Evolutionary conservation across 53 echinoderm and acorn worm species (phyloP), one percentile per base, ranked within the genome.

Genomic region (Apostichopus leukothele): DNA sequence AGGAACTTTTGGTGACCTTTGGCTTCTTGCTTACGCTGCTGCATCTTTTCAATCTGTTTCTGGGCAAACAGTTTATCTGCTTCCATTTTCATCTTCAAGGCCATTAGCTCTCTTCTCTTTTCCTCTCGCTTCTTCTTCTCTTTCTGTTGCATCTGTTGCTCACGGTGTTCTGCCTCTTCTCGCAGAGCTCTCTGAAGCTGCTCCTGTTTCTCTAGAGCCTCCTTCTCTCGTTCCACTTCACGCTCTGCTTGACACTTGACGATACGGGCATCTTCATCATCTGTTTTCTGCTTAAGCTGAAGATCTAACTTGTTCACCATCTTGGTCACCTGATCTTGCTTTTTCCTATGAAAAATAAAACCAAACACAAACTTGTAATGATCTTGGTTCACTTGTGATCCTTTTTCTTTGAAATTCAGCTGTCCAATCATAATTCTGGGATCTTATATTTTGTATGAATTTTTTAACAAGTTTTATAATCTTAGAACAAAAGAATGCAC

Each of bases 231-330:
- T 3, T 86, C 89, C 9, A 92, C 97, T 76, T 97, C 97, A 14
- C 94, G 83, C 57, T 97, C 95, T 51, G 89, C 91, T 6, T 95
- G 95, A 5, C 95, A 94, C 51, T 87, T 89, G 25, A 91, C 92
- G 77, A 97, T 97, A 21, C 97, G 95, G 75, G 94, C 95, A 90
- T 97, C 97, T 76, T 97, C 97, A 81, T 97, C 94, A 84, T 97
- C 97, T 27, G 86, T 87, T 85, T 92, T 94, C 75, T 91, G 90
- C 79, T 93, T 94, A 4, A 94, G 94, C 85, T 95, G 94, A 66
- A 86, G 66, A 22, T 95, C 95, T 14, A 97, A 91, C 50, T 92
- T 91, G 75, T 88, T 86, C 25, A 97, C 95, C 97, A 97, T 97
- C 52, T 80, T 91, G 66, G 90, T 94, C 5, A 95, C 92, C 66